Evolutionary conservation across 2,113 vertebrate species (phyloP), one percentile per base, ranked within the genome.

Genomic region (Tetrao urogallus): DNA sequence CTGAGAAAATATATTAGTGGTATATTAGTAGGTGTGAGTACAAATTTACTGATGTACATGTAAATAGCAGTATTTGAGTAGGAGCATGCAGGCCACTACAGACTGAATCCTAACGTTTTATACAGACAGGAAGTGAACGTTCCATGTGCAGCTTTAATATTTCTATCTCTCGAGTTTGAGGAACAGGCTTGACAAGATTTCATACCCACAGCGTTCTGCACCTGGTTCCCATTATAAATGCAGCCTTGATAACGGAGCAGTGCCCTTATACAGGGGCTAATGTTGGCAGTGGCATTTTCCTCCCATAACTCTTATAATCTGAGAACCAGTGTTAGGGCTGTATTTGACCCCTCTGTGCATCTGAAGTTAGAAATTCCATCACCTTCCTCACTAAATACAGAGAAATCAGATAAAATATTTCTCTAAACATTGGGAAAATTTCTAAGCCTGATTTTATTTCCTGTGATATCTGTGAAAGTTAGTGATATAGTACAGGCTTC

Each of bases 191-290:
- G 92, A 89, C 92, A 94, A 60, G 81, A 74, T 82, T 92, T 93
- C 78, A 66, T 80, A 60, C 28, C 75, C 89, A 89, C 91, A 92
- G 79, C 66, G 54, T 73, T 20, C 78, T 88, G 60, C 92, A 96
- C 84, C 94, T 95, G 95, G 92, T 85, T 89, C 75, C 78, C 72
- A 94, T 95, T 93, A 95, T 20, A 30, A 90, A 79, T 34, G 56
- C 77, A 75, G 78, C 54, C 91, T 50, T 47, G 82, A 91, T 93
- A 95, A 90, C 85, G 82, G 87, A 92, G 50, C 87, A 95, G 54
- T 95, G 78, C 73, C 92, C 86, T 84, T 83, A 82, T 52, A 45
- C 74, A 73, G 79, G 76, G 71, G 45, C 43, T 82, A 30, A 73
- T 36, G 54, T 32, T 48, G 66, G 84, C 22, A 27, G 36, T 42